Conservation (phyloP, 1,140 invertebrate species). For the Saccostrea echinata region DNA sequence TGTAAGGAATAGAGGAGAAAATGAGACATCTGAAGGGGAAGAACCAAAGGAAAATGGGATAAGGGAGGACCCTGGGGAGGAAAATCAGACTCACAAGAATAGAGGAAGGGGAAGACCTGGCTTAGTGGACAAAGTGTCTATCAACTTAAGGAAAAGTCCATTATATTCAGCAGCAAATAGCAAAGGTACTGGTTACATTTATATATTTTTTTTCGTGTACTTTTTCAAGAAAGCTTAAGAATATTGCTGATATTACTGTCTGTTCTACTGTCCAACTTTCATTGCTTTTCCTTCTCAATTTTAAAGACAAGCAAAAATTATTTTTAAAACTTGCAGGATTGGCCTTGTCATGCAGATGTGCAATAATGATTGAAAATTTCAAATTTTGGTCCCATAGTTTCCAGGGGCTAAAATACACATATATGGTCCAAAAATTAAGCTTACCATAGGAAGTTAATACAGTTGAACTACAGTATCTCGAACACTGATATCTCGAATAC, state of each 20-base stretch:
- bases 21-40: too few relatives aligned
- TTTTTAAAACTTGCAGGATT: neutral
- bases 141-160: neutral
- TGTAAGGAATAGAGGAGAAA: too few relatives aligned
- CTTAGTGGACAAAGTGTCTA: neutral
- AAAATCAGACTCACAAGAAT: too few relatives aligned
- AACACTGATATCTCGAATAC: too few relatives aligned
- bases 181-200: neutral
- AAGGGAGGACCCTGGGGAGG: too few relatives aligned
- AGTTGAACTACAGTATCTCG: too few relatives aligned
- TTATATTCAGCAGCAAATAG: neutral
- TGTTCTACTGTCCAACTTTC: too few relatives aligned
- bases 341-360: neutral
- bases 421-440: neutral
- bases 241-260: neutral
- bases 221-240: neutral
- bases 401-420: neutral
- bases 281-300: neutral
- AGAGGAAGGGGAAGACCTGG: too few relatives aligned
- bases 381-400: neutral
- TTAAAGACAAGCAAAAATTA: neutral
- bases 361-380: neutral
- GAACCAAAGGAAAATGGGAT: too few relatives aligned
- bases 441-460: neutral
- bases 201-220: neutral